phyloP scores from a whole-genome alignment of 2,113 vertebrate genomes.

The Crotalus helleri region DNA sequence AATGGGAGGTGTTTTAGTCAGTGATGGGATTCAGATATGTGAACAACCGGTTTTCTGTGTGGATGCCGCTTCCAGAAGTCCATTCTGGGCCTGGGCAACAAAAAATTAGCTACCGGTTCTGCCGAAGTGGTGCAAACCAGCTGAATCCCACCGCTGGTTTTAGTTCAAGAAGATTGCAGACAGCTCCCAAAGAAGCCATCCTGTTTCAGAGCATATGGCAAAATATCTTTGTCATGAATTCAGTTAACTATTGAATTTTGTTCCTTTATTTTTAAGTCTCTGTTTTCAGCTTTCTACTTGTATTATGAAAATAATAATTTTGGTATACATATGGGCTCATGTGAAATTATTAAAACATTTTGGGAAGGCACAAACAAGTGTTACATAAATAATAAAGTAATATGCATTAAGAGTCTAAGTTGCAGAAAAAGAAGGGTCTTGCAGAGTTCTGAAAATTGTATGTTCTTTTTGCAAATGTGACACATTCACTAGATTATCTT shows the following conservation, averaged over 20 bases:
- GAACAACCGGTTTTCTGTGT: too few species aligned
- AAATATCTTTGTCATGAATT: not conserved
- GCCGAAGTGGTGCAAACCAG: too few species aligned
- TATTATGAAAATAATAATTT: not conserved
- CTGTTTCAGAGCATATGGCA: not conserved
- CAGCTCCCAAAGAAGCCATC: not conserved
- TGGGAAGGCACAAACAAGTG: not conserved
- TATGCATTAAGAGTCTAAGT: not conserved
- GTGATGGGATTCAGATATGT: too few species aligned
- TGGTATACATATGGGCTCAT: not conserved
- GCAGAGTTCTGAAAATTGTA: not conserved
- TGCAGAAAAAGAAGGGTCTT: not conserved
- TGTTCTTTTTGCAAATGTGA: not conserved
- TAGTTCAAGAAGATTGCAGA: not conserved
- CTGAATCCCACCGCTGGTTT: not conserved
- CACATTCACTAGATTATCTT: not conserved
- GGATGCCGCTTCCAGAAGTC: too few species aligned
- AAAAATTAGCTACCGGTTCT: too few species aligned
- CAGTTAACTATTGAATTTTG: not conserved
- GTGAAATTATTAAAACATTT: not conserved
- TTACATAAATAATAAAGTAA: not conserved
- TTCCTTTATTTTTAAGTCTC: not conserved
- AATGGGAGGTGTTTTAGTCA: not conserved
- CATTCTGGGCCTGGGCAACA: too few species aligned
- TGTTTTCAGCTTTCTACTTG: not conserved